Evolutionary conservation across 2,888 invertebrate species (phyloP).

Genomic region (Chromoteleia sp.): DNA sequence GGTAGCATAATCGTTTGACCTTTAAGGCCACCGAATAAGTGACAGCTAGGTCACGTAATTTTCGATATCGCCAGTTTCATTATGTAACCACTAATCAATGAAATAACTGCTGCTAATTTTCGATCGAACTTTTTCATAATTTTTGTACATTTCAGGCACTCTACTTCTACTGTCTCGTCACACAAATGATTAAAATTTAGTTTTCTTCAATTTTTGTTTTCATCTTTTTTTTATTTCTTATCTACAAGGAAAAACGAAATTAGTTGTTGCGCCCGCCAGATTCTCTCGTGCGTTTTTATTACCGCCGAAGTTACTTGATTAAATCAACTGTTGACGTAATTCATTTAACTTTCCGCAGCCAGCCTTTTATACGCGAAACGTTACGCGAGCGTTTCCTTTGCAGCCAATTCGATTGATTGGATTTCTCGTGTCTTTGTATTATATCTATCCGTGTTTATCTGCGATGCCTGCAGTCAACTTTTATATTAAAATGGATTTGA

Average conservation of each 20-base stretch:
- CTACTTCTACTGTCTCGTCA: too few species aligned
- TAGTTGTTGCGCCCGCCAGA: conserved; percentile 38
- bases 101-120: not conserved
- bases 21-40: conserved; percentile 39
- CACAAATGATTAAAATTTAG: too few species aligned
- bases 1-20: conserved; percentile 46
- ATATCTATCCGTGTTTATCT: too few species aligned
- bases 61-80: conserved; percentile 8
- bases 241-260: conserved; percentile 26
- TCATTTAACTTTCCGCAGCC: conserved; percentile 34
- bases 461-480: not conserved
- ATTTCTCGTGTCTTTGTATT: not conserved
- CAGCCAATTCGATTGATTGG: conserved; percentile 3
- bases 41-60: conserved; percentile 1
- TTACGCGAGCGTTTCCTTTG: conserved; percentile 26
- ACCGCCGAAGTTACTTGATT: conserved; percentile 33
- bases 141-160: too few species aligned
- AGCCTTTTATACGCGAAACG: conserved; percentile 15
- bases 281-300: conserved; percentile 28
- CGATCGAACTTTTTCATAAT: too few species aligned
- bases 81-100: not conserved
- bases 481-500: not conserved
- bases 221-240: conserved; percentile 24
- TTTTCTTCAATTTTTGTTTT: too few species aligned
- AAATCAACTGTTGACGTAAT: conserved; percentile 55